A percentile compares a stretch with the other conserved stretches of the same genome.
These are phyloP conservation scores for Marmota flaviventris DNA, from an alignment of 2,113 vertebrate species.

Conservation along the genomic window DNA sequence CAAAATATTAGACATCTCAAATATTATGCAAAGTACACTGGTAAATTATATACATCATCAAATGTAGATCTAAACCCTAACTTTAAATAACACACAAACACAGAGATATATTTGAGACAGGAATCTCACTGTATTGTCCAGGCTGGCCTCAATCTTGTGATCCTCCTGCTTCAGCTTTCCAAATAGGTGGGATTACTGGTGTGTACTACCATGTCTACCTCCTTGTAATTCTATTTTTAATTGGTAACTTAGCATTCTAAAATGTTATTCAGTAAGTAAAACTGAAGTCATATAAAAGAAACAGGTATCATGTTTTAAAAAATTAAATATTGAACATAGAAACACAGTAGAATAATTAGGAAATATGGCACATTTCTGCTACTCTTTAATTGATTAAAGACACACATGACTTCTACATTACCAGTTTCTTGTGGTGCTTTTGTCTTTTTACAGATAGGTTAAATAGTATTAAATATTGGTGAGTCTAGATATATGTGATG, in stretches of 20 bases:
- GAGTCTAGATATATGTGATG: background rate
- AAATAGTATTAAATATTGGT: background rate
- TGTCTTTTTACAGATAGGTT: background rate
- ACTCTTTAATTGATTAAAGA: background rate
- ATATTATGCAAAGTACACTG: background rate
- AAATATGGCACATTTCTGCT: background rate
- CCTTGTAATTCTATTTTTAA: background rate
- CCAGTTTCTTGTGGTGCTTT: background rate
- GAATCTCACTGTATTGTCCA: no score
- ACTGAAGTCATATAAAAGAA: slow-evolving; percentile 2
- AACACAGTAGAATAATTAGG: background rate
- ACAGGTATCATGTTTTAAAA: background rate
- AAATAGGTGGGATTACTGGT: no score
- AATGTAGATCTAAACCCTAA: slow-evolving; percentile 5
- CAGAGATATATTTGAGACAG: no score
- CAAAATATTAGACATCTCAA: background rate
- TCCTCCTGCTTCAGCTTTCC: no score
- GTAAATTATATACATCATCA: background rate
- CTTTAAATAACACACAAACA: background rate
- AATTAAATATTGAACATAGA: background rate
- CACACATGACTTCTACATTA: background rate
- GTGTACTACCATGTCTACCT: no score
- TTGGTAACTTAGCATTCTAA: background rate
- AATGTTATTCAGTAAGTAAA: slow-evolving; percentile 48
- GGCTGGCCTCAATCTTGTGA: no score